Conservation (phyloP, 2,888 invertebrate species). For the Caenorhabditis auriculariae region DNA sequence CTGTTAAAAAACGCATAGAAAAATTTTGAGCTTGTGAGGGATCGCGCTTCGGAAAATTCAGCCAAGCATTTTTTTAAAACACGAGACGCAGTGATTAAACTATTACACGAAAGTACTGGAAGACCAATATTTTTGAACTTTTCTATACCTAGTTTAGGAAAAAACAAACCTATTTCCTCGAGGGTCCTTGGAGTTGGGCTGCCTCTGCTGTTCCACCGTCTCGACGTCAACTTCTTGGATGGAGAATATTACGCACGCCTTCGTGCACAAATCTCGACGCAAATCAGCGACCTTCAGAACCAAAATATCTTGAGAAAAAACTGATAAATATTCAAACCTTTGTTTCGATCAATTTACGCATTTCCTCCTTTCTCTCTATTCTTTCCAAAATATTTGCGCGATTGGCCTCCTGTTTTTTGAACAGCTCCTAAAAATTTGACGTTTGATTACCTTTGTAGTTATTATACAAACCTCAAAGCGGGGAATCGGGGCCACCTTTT, state of each 20-base stretch:
- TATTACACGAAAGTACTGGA: too few species aligned
- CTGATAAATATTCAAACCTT: background rate
- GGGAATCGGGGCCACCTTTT: background rate
- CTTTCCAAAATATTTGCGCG: constrained; percentile 6
- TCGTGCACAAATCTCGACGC: constrained; percentile 6
- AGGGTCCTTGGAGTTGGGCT: too few species aligned
- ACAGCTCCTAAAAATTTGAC: constrained; percentile 3
- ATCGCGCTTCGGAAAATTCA: too few species aligned
- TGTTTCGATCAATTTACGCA: constrained; percentile 2
- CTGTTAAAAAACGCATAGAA: too few species aligned
- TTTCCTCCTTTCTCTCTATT: constrained; percentile 6
- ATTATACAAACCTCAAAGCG: background rate
- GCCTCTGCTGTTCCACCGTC: too few species aligned
- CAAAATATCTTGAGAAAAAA: background rate
- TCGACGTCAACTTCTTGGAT: constrained; percentile 12
- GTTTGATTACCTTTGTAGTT: background rate
- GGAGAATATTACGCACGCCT: constrained; percentile 17
- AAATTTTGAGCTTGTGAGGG: too few species aligned
- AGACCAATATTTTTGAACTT: too few species aligned
- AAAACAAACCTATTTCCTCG: too few species aligned
- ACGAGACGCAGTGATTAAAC: too few species aligned
- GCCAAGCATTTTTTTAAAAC: too few species aligned
- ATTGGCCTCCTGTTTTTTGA: constrained; percentile 8
- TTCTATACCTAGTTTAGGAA: too few species aligned
- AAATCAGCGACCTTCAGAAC: constrained; percentile 8